A percentile compares a stretch with the other conserved stretches of the same genome.
phyloP scores from a whole-genome alignment of 2,113 vertebrate genomes.

The Sinocyclocheilus maitianheensis region DNA sequence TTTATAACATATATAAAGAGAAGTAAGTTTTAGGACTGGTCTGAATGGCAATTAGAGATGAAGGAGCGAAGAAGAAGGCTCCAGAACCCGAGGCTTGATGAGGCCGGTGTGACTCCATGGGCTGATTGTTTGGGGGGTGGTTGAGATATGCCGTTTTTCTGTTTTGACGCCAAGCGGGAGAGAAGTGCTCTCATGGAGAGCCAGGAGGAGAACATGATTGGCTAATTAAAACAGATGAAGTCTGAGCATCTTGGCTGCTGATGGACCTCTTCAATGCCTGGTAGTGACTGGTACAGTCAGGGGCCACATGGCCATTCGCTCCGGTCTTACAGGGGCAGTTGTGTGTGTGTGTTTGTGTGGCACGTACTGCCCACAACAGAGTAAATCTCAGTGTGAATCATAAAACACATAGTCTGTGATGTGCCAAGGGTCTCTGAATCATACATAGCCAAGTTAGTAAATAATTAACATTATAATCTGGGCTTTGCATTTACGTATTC shows the following conservation, averaged over 20 bases:
- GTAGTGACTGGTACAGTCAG: conserved; percentile 15
- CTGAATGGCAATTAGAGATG: conserved; percentile 44
- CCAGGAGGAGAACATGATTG: conserved; percentile 35
- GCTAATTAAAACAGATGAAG: conserved; percentile 52
- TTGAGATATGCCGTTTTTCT: conserved; percentile 1
- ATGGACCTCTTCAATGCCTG: conserved; percentile 16
- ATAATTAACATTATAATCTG: neutral
- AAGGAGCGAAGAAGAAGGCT: conserved; percentile 28
- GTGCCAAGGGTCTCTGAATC: neutral
- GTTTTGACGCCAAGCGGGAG: conserved; percentile 35
- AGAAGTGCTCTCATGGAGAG: conserved; percentile 41
- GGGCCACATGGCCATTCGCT: neutral
- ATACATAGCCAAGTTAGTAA: neutral
- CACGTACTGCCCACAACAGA: neutral
- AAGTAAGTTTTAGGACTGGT: neutral
- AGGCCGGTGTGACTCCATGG: neutral
- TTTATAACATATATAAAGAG: too few species aligned
- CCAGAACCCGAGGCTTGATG: conserved; percentile 15
- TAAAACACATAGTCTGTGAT: neutral
- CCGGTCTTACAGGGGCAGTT: neutral
- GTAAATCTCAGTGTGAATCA: neutral
- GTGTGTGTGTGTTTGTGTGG: neutral
- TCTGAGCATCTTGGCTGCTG: conserved; percentile 39
- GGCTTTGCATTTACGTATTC: conserved; percentile 9
- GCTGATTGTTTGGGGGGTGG: conserved; percentile 3